Evolutionary conservation across 2,113 vertebrate genomes (phyloP).

Genomic region (Chamaea fasciata): DNA sequence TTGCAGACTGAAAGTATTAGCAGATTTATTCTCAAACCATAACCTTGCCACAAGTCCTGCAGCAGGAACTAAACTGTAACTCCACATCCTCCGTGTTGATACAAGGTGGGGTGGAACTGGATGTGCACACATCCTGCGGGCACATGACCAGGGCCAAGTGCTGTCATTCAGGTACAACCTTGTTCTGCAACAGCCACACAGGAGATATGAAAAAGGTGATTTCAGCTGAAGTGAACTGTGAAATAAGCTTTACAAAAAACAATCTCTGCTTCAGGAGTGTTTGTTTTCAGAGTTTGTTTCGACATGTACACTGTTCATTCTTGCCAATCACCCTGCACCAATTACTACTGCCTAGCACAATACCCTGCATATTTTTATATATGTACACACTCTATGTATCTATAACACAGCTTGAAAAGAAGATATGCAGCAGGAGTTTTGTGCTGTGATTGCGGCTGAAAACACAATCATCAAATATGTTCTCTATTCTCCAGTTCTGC

Average conservation of each 20-base stretch:
- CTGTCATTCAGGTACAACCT: neutral
- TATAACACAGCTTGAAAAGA: neutral
- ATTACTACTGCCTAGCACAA: neutral
- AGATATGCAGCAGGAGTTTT: neutral
- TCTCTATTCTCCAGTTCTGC: neutral
- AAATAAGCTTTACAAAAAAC: neutral
- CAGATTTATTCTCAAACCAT: neutral
- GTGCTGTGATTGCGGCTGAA: neutral
- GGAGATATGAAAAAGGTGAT: neutral
- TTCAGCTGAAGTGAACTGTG: neutral
- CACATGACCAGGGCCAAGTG: neutral
- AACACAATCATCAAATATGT: neutral
- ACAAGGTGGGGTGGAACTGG: neutral
- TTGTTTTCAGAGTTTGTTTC: neutral
- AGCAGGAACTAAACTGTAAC: neutral
- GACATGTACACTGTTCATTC: neutral
- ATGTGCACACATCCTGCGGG: neutral
- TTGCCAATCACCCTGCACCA: neutral
- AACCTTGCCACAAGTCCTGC: neutral
- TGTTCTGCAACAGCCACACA: neutral
- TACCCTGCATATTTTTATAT: neutral
- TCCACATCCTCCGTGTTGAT: neutral
- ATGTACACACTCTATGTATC: rapidly evolving
- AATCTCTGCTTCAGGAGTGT: neutral
- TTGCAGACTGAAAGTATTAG: neutral